Evolutionary conservation across 1,140 invertebrate species (phyloP).

Genomic region (Diplogasteroides magnus): DNA sequence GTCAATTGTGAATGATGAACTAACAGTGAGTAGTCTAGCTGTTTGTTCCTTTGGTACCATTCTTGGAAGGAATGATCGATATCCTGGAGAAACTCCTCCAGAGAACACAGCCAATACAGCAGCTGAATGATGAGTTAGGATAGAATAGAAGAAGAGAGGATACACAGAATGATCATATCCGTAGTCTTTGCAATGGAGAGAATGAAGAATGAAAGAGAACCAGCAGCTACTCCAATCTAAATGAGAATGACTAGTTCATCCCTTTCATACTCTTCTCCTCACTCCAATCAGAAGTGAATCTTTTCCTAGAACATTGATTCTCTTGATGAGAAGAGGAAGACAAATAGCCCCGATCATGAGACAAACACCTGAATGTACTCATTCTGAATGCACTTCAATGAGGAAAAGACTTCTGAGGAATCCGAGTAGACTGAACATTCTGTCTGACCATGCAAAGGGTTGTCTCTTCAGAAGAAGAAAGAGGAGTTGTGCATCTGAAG

Average conservation of each 20-base stretch:
- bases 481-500: conserved; percentile 24
- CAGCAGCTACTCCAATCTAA: conserved; percentile 13
- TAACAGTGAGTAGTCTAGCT: conserved; percentile 23
- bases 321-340: conserved; percentile 3
- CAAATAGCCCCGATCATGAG: conserved; percentile 20
- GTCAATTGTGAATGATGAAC: neutral
- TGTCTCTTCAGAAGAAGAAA: conserved; percentile 27
- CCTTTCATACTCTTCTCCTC: neutral
- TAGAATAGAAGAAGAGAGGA: neutral
- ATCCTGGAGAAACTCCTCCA: conserved; percentile 28
- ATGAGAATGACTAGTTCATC: conserved; percentile 14
- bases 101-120: conserved; percentile 12
- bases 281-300: neutral
- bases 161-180: conserved; percentile 20
- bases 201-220: conserved; percentile 19
- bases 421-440: conserved; percentile 15
- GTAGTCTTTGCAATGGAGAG: conserved; percentile 23
- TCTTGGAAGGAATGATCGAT: conserved; percentile 31
- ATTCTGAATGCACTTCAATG: conserved; percentile 1
- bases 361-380: conserved; percentile 4
- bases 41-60: conserved; percentile 37
- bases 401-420: conserved; percentile 5
- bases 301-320: conserved; percentile 8
- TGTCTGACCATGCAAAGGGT: conserved; percentile 32
- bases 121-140: conserved; percentile 2